phyloP scores from a whole-genome alignment of 2,113 vertebrate genomes.

The Sterrhoptilus dennistouni region DNA sequence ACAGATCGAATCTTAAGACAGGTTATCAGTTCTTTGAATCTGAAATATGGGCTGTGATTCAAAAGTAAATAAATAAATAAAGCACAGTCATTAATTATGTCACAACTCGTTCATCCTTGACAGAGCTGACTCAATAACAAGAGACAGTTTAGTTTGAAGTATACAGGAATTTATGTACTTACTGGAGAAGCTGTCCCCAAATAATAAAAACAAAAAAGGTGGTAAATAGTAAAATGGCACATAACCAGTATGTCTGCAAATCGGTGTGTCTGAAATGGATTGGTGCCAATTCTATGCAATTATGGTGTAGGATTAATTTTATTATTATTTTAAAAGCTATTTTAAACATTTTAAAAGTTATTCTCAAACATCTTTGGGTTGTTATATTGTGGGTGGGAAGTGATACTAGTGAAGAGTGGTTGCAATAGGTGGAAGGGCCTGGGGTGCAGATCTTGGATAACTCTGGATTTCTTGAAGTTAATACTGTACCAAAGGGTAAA shows the following conservation, averaged over 20 bases:
- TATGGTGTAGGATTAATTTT: not conserved
- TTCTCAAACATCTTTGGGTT: not conserved
- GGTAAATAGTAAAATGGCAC: not conserved
- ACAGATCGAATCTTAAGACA: not conserved
- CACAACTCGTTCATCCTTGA: not conserved
- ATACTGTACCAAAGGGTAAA: not conserved
- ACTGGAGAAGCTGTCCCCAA: not conserved
- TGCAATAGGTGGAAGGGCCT: not conserved
- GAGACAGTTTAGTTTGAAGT: rapidly evolving
- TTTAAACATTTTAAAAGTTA: too few relatives aligned
- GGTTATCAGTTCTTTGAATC: not conserved
- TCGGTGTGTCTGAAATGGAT: rapidly evolving
- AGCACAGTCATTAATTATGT: not conserved
- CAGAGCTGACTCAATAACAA: not conserved
- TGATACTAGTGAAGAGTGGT: not conserved
- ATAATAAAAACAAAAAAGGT: not conserved
- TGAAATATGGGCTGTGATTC: not conserved
- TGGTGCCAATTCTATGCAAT: not conserved
- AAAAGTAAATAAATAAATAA: not conserved
- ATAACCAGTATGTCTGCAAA: not conserved
- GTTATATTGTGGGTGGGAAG: not conserved
- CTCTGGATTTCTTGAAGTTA: not conserved
- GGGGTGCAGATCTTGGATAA: not conserved
- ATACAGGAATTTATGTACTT: not conserved
- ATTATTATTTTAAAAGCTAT: not conserved